These are phyloP conservation scores for Diloba caeruleocephala DNA, from an alignment of 2,888 invertebrate species.

Conservation along the genomic window DNA sequence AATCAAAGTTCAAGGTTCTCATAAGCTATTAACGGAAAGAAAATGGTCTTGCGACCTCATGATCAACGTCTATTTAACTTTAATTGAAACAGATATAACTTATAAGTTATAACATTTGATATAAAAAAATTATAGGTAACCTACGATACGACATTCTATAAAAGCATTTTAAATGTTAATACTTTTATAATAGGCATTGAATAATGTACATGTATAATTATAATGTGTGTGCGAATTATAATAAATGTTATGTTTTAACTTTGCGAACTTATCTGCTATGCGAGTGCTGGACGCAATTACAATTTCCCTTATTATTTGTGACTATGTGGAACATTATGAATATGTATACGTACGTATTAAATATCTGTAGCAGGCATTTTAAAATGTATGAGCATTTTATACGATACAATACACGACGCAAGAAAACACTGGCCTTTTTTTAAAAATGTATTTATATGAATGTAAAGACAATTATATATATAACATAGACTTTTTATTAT, in stretches of 20 bases:
- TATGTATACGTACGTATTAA: slow-evolving; percentile 33
- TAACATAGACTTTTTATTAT: background rate
- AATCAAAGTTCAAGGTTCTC: slow-evolving; percentile 4
- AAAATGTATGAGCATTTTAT: slow-evolving; percentile 23
- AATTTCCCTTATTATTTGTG: slow-evolving; percentile 30
- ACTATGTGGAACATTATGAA: slow-evolving; percentile 36
- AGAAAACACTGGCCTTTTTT: slow-evolving; percentile 39
- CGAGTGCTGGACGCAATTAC: slow-evolving; percentile 43
- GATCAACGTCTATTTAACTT: slow-evolving; percentile 9
- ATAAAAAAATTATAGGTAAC: slow-evolving; percentile 28
- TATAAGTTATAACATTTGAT: slow-evolving; percentile 17
- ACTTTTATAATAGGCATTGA: slow-evolving; percentile 26
- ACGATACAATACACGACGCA: slow-evolving; percentile 33
- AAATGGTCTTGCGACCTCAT: slow-evolving; percentile 8
- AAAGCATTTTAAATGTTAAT: slow-evolving; percentile 27
- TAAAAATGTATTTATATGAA: no score
- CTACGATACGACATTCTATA: slow-evolving; percentile 45
- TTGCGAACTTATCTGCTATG: slow-evolving; percentile 57
- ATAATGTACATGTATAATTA: slow-evolving; percentile 35
- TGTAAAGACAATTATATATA: background rate
- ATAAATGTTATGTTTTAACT: slow-evolving; percentile 40
- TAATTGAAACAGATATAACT: slow-evolving; percentile 15
- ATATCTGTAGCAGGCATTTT: slow-evolving; percentile 25
- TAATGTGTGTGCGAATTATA: slow-evolving; percentile 50
- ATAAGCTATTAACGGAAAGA: background rate